Evolutionary conservation across 2,113 vertebrate species (phyloP).

Genomic region (Aptenodytes forsteri): DNA sequence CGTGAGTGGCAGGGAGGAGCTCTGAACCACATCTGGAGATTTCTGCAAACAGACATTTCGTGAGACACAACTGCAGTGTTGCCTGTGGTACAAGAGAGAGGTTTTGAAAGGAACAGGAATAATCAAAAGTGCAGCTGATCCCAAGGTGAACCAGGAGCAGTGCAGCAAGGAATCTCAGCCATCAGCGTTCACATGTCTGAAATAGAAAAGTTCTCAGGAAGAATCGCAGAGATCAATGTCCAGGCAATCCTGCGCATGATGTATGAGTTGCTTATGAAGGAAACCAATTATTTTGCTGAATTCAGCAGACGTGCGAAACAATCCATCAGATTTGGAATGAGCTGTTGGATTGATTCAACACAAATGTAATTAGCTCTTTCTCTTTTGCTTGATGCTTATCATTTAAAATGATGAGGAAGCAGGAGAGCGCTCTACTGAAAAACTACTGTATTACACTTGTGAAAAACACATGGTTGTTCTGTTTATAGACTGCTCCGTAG

Average conservation of each 20-base stretch:
- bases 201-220: background rate
- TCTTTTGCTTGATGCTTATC: slow-evolving; percentile 21
- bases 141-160: background rate
- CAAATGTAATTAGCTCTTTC: slow-evolving; percentile 48
- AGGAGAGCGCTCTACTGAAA: slow-evolving; percentile 4
- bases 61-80: background rate
- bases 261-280: background rate
- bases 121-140: background rate
- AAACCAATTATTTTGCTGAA: background rate
- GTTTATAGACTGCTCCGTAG: background rate
- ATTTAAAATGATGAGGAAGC: slow-evolving; percentile 27
- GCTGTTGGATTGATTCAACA: slow-evolving; percentile 9
- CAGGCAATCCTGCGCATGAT: background rate
- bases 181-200: background rate
- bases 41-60: background rate
- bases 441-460: background rate
- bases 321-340: background rate
- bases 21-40: background rate
- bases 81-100: background rate
- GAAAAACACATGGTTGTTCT: slow-evolving; percentile 9
- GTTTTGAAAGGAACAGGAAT: background rate
- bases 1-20: background rate
- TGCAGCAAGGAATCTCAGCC: background rate
- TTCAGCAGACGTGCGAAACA: background rate
- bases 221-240: background rate